These are phyloP conservation scores for Felis catus DNA, from an alignment of 2,113 vertebrate genomes.

Conservation along the genomic window F.catus_Fca126_mat1.0 CM031412.1:106037001-106037500, in stretches of 20 bases:
- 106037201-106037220: not conserved
- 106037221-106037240: not conserved
- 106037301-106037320: not conserved
- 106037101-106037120: not conserved
- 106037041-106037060: conserved; percentile 49
- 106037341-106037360: not conserved
- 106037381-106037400: not conserved
- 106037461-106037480: not conserved
- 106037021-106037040: conserved; percentile 40
- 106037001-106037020: conserved; percentile 61
- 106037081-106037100: not conserved
- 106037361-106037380: not conserved
- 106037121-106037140: not conserved
- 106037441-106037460: not conserved
- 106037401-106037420: not conserved
- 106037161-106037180: not conserved
- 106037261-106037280: not conserved
- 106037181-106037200: not conserved
- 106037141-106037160: not conserved
- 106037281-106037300: not conserved
- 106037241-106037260: not conserved
- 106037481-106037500: not conserved
- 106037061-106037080: conserved; percentile 29
- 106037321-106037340: conserved; percentile 6
- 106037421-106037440: not conserved